These are phyloP conservation scores for Dicrostonyx torquatus DNA, from an alignment of 2,797 vertebrate species.

Conservation along the genomic window DNA sequence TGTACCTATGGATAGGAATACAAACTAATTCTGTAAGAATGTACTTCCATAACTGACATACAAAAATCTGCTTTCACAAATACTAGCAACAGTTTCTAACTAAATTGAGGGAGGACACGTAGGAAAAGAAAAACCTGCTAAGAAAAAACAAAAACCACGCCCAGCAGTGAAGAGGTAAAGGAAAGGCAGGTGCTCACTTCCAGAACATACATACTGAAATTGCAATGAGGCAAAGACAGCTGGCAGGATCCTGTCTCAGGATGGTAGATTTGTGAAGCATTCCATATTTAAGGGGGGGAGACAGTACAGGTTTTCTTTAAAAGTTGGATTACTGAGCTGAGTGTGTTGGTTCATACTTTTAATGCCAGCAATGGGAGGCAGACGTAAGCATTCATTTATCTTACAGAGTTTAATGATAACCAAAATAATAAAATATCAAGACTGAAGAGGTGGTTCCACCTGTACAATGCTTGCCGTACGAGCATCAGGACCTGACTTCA, in stretches of 20 bases:
- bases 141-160: neutral
- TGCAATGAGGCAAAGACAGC: neutral
- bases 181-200: neutral
- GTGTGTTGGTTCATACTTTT: neutral
- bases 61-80: neutral
- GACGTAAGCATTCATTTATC: neutral
- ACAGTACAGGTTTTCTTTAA: neutral
- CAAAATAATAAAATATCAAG: constrained; percentile 17
- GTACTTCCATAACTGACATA: constrained; percentile 10
- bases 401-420: neutral
- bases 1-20: constrained; percentile 90
- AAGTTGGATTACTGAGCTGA: neutral
- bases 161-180: too few species aligned
- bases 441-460: neutral
- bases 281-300: neutral
- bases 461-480: neutral
- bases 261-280: neutral
- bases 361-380: neutral
- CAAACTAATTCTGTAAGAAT: constrained; percentile 74
- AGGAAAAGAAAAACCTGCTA: constrained; percentile 19
- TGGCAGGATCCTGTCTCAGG: neutral
- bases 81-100: neutral
- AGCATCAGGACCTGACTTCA: neutral
- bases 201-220: neutral
- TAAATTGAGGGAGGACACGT: neutral